A percentile compares a stretch with the other conserved stretches of the same genome.
Evolutionary conservation across 1,140 invertebrate species (phyloP).

Genomic region (Chionoecetes opilio): DNA sequence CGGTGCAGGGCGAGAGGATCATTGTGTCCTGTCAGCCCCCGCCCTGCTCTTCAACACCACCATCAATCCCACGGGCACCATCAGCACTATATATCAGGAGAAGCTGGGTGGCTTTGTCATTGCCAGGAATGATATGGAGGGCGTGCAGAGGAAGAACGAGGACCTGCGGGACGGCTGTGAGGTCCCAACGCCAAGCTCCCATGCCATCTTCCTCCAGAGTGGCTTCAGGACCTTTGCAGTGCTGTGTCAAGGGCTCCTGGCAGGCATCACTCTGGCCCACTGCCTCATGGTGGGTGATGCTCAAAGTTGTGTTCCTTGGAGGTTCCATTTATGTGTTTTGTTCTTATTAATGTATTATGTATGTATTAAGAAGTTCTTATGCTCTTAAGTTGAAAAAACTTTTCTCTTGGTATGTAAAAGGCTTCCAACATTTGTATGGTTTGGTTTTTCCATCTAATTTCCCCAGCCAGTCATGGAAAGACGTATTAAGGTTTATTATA

Average conservation of each 20-base stretch:
- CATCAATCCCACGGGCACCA: conserved; percentile 2
- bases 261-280: conserved; percentile 79
- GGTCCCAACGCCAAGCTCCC: conserved; percentile 49
- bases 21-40: conserved; percentile 45
- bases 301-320: too few relatives aligned
- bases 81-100: conserved; percentile 66
- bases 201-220: conserved; percentile 77
- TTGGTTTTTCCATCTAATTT: too few relatives aligned
- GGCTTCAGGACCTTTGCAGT: conserved; percentile 80
- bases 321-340: too few relatives aligned
- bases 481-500: too few relatives aligned
- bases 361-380: too few relatives aligned
- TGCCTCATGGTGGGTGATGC: conserved; percentile 76
- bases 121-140: conserved; percentile 43
- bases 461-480: too few relatives aligned
- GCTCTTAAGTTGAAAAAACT: too few relatives aligned
- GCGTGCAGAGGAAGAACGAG: conserved; percentile 60
- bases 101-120: conserved; percentile 68
- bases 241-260: conserved; percentile 77
- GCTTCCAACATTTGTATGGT: too few relatives aligned
- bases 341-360: too few relatives aligned
- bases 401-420: too few relatives aligned
- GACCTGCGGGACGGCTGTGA: conserved; percentile 62
- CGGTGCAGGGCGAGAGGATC: conserved; percentile 1
- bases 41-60: conserved; percentile 33